Percentiles rank a stretch among this genome's conserved stretches.
These are phyloP conservation scores for Theretra japonica DNA, from an alignment of 2,888 invertebrate species.

Conservation along the genomic window DNA sequence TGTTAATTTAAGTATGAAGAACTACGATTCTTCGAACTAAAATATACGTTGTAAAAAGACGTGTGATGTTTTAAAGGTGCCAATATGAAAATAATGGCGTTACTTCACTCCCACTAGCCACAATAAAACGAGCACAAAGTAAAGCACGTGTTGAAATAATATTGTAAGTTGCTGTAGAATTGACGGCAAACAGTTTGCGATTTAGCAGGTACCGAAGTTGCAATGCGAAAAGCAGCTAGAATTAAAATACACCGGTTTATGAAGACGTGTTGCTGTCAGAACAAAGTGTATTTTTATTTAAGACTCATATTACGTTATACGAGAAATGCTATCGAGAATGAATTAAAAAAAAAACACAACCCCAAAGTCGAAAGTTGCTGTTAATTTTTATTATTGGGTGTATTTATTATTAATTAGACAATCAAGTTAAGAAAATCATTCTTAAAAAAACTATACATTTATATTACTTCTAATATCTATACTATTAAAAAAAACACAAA, in stretches of 20 bases:
- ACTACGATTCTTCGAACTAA: too few relatives aligned
- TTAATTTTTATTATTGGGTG: too few relatives aligned
- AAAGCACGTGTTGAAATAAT: constrained; percentile 3
- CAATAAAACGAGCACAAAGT: not conserved
- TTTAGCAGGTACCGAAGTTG: not conserved
- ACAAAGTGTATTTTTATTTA: not conserved
- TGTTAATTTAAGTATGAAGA: too few relatives aligned
- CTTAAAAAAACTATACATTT: too few relatives aligned
- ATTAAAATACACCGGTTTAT: not conserved
- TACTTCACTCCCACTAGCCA: too few relatives aligned
- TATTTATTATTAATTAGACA: too few relatives aligned
- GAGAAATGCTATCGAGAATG: not conserved
- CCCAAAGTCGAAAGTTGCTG: too few relatives aligned
- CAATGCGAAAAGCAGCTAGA: not conserved
- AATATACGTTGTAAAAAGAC: too few relatives aligned
- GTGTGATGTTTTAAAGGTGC: not conserved
- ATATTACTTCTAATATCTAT: too few relatives aligned
- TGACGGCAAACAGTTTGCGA: not conserved
- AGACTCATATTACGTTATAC: not conserved
- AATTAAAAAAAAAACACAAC: too few relatives aligned
- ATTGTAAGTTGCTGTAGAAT: not conserved
- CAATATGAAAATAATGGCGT: too few relatives aligned
- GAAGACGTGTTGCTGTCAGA: not conserved
- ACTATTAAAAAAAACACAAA: not conserved
- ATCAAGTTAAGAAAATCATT: too few relatives aligned